Conservation (phyloP, 1,140 invertebrate genomes). For the Drosophila lowei region DNA sequence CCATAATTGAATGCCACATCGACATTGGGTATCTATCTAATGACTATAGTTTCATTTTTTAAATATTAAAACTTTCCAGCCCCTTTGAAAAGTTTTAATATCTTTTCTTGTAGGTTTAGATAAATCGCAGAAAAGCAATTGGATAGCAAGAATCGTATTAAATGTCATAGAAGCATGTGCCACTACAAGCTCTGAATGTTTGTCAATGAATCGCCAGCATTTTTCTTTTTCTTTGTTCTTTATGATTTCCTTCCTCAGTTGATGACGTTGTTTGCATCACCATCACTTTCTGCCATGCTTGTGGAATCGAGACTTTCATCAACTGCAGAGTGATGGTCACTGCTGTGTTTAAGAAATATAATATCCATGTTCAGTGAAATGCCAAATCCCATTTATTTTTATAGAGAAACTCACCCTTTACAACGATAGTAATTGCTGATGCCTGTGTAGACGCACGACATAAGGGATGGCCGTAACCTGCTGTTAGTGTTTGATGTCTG, state of each 20-base stretch:
- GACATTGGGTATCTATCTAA: conserved; percentile 5
- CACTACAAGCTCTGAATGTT: conserved; percentile 30
- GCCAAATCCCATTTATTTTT: not conserved
- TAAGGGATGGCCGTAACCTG: conserved; percentile 1
- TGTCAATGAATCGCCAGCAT: conserved; percentile 35
- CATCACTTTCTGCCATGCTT: conserved; percentile 37
- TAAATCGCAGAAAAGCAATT: conserved; percentile 31
- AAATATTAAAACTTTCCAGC: conserved; percentile 78
- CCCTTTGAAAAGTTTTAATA: conserved; percentile 74
- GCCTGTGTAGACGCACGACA: conserved; percentile 73
- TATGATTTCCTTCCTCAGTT: not conserved
- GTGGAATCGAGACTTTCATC: conserved; percentile 26
- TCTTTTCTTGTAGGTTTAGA: conserved; percentile 20
- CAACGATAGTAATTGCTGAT: conserved; percentile 69
- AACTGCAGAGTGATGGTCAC: conserved; percentile 30
- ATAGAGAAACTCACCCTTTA: conserved; percentile 54
- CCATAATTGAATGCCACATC: not conserved
- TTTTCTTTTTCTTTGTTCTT: too few species aligned
- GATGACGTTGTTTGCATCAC: conserved; percentile 31
- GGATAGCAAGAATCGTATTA: conserved; percentile 39
- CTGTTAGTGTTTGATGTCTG: too few species aligned
- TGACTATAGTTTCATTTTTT: conserved; percentile 20
- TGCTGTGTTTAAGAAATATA: conserved; percentile 10
- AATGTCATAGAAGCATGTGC: conserved; percentile 41
- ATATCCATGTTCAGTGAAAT: conserved; percentile 3